Conservation (phyloP, 2,888 invertebrate genomes). For the Listrodromus nycthemerus region DNA sequence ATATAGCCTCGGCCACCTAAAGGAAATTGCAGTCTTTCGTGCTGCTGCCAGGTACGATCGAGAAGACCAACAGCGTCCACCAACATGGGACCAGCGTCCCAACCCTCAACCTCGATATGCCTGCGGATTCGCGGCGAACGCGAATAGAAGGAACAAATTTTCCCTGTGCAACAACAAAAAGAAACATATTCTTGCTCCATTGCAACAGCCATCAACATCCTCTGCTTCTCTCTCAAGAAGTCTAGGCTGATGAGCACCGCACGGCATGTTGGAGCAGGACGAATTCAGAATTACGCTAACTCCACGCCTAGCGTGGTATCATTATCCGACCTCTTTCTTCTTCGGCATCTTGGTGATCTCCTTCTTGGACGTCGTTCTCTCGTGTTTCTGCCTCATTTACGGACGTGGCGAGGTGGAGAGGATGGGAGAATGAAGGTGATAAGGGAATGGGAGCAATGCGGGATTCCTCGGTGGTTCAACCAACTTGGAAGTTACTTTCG, state of each 20-base stretch:
- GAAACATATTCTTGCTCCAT: neutral
- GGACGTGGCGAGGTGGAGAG: neutral
- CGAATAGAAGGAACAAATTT: slow-evolving; percentile 27
- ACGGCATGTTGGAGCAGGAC: slow-evolving; percentile 38
- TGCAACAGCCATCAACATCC: slow-evolving; percentile 14
- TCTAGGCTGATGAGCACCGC: slow-evolving; percentile 7
- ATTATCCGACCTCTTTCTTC: slow-evolving; percentile 40
- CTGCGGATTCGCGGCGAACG: slow-evolving; percentile 39
- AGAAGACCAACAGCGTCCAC: slow-evolving; percentile 43
- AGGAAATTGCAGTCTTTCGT: slow-evolving; percentile 76
- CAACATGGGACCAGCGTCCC: slow-evolving; percentile 7
- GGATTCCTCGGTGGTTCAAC: slow-evolving; percentile 16
- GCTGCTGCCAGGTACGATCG: slow-evolving; percentile 33
- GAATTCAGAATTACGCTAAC: slow-evolving; percentile 62
- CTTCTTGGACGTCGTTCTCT: slow-evolving; percentile 7
- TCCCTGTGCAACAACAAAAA: neutral
- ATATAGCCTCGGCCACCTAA: slow-evolving; percentile 64
- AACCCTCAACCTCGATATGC: slow-evolving; percentile 39
- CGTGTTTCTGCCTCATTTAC: slow-evolving; percentile 32
- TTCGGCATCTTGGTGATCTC: neutral
- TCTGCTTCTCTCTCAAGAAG: slow-evolving; percentile 4
- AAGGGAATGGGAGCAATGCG: slow-evolving; percentile 38
- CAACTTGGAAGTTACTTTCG: slow-evolving; percentile 44
- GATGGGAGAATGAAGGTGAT: neutral
- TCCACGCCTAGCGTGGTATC: slow-evolving; percentile 49